A percentile compares a stretch with the other conserved stretches of the same genome.
phyloP scores from a whole-genome alignment of 1,140 invertebrate genomes.

The Littorina saxatilis region DNA sequence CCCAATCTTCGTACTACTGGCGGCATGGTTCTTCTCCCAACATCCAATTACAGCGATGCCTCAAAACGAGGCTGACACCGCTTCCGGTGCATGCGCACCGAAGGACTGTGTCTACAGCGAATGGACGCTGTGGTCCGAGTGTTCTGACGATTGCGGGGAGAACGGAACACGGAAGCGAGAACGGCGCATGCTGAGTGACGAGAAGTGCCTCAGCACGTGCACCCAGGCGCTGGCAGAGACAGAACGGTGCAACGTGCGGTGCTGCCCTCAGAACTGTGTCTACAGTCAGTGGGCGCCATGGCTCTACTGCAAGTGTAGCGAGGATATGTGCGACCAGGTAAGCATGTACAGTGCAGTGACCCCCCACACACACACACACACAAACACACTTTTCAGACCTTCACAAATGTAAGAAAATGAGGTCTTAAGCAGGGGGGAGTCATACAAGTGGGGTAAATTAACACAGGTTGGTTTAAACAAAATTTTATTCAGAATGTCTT shows the following conservation, averaged over 20 bases:
- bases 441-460: too few species aligned
- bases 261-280: constrained; percentile 51
- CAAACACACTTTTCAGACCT: too few species aligned
- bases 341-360: too few species aligned
- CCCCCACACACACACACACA: too few species aligned
- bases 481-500: too few species aligned
- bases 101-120: constrained; percentile 47
- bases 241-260: constrained; percentile 46
- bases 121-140: constrained; percentile 48
- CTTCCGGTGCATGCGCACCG: constrained; percentile 36
- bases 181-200: constrained; percentile 39
- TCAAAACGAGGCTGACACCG: neutral
- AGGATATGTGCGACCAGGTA: constrained; percentile 2
- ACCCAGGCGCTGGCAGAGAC: constrained; percentile 29
- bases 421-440: too few species aligned
- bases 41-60: neutral
- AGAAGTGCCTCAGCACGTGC: constrained; percentile 47
- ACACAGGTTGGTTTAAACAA: too few species aligned
- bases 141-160: constrained; percentile 46
- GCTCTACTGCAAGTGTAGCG: constrained; percentile 38
- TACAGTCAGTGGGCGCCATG: constrained; percentile 43
- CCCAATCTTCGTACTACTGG: too few species aligned
- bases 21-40: neutral
- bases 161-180: constrained; percentile 38
- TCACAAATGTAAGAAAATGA: too few species aligned